These are phyloP conservation scores for Platanista minor DNA, from an alignment of 2,113 vertebrate species.

Conservation along the genomic window DNA sequence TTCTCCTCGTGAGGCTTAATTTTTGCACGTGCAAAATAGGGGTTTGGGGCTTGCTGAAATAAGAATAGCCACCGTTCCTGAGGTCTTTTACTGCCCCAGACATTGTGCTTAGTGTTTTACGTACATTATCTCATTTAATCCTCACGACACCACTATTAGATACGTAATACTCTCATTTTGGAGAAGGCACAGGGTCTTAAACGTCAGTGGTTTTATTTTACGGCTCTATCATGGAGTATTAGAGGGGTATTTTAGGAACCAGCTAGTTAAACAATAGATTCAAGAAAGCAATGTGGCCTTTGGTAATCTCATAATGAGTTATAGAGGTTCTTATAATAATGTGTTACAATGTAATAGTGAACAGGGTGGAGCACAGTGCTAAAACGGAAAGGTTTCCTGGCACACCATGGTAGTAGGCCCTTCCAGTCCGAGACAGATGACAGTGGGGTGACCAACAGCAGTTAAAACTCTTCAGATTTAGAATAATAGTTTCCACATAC, in stretches of 20 bases:
- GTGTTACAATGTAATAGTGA: neutral
- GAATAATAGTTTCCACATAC: neutral
- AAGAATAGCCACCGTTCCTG: neutral
- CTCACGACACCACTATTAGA: neutral
- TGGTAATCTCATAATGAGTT: neutral
- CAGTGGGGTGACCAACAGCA: neutral
- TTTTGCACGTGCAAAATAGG: conserved; percentile 52
- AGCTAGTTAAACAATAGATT: neutral
- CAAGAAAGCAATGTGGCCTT: neutral
- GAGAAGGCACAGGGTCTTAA: neutral
- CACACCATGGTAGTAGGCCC: neutral
- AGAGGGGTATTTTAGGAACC: neutral
- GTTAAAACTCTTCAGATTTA: neutral
- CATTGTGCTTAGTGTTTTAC: neutral
- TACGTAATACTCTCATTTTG: neutral
- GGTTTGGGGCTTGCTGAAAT: conserved; percentile 4
- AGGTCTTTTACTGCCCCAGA: neutral
- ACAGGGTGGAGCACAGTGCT: neutral
- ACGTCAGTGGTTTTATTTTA: neutral
- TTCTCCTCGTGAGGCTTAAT: conserved; percentile 7
- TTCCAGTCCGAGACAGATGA: neutral
- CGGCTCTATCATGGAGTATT: neutral
- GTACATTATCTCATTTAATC: conserved; percentile 50
- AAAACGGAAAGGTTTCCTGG: neutral
- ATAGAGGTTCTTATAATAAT: neutral